Percentiles rank a stretch among this genome's conserved stretches.
Evolutionary conservation across 1,140 invertebrate genomes (phyloP).

Genomic region (Aphaenogaster floridana): DNA sequence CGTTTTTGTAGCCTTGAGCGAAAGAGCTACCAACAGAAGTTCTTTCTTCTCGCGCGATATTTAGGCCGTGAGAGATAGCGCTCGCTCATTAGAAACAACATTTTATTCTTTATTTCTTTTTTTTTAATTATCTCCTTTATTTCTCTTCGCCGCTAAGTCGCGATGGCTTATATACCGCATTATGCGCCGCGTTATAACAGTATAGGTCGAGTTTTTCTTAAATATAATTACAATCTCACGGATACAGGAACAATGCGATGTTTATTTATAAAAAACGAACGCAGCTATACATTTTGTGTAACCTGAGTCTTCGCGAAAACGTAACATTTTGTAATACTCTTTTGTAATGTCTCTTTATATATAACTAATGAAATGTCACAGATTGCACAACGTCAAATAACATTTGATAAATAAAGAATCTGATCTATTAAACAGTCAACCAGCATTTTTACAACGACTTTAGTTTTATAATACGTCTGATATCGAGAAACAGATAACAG

Average conservation of each 20-base stretch:
- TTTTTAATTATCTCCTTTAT: slow-evolving; percentile 27
- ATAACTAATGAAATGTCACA: slow-evolving; percentile 11
- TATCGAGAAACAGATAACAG: slow-evolving; percentile 4
- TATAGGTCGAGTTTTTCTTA: slow-evolving; percentile 14
- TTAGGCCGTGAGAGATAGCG: slow-evolving; percentile 52
- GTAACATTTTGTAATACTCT: slow-evolving; percentile 12
- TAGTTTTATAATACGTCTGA: neutral
- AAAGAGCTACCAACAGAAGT: slow-evolving; percentile 35
- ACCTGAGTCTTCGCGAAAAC: slow-evolving; percentile 9
- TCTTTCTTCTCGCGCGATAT: slow-evolving; percentile 57
- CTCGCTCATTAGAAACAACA: slow-evolving; percentile 60
- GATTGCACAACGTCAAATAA: slow-evolving; percentile 31
- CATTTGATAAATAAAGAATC: slow-evolving; percentile 22
- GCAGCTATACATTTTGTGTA: neutral
- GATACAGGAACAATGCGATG: slow-evolving; percentile 32
- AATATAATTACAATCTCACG: slow-evolving; percentile 38
- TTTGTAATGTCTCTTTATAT: neutral
- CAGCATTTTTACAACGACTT: slow-evolving; percentile 33
- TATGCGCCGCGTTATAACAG: slow-evolving; percentile 19
- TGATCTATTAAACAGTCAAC: slow-evolving; percentile 16
- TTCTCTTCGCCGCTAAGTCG: neutral
- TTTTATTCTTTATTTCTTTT: slow-evolving; percentile 17
- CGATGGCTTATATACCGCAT: slow-evolving; percentile 5
- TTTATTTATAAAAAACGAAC: slow-evolving; percentile 16
- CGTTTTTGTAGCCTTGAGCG: slow-evolving; percentile 79